Evolutionary conservation across 2,113 vertebrate genomes (phyloP), one percentile per base, ranked within the genome.

Genomic region (Trachemys scripta): DNA sequence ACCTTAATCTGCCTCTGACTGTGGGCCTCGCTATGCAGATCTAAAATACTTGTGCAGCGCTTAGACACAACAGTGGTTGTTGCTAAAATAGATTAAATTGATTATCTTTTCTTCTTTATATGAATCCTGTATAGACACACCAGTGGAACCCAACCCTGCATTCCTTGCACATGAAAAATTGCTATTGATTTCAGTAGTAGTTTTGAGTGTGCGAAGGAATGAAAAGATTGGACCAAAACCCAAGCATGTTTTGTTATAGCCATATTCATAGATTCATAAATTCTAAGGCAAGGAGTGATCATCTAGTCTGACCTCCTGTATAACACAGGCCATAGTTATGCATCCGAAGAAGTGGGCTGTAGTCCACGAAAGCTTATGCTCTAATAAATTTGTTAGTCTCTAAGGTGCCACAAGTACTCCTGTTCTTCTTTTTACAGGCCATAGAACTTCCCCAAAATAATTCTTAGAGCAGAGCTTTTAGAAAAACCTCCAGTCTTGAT

Each of bases 1-100:
- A 59, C 57, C 57, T 59, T 59, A 59, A 59, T 59, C 57, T 10
- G 3, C 57, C 57, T 59, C 57, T 59, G 27, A 59, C 75, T 35
- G 19, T n/a, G 72, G 79, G 79, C 22, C 14, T 76, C 57, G 4
- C 22, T 75, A 5, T 53, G 45, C 59, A 81, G 57, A 50, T 42
- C 24, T 53, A 42, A 57, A 35, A 51, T 29, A 62, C 35, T 9
- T 57, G 8, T 45, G 12, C 12, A 81, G 35, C 29, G 27, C 27
- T 69, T 35, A 62, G 69, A 88, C 0, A 0, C 8, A 35, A 10
- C 1, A 79, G 10, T 76, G 25, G 56, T 50, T 57, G 51, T 4
- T 3, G 4, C 51, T 80, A 27, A 59, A 0, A 42, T 22, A 75
- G 51, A 19, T 4, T 2, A 75, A 3, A 3, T 54, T n/a, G 29